Conservation (phyloP, 2,888 invertebrate species). For the Archips xylosteana region DNA sequence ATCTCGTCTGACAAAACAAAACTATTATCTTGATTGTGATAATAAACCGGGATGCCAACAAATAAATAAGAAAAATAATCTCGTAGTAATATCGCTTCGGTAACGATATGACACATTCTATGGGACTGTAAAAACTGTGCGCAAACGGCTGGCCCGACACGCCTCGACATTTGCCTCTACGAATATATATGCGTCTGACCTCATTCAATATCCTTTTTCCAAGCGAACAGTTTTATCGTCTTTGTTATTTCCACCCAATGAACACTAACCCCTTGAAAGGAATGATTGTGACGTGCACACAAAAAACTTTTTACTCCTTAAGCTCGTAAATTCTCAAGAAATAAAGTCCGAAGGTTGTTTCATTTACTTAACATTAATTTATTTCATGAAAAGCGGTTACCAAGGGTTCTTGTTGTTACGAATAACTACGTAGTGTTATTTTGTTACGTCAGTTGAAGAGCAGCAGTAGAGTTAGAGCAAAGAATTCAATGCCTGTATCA, state of each 20-base stretch:
- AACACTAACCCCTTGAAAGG: slow-evolving; percentile 77
- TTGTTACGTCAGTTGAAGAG: too few species aligned
- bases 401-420: neutral
- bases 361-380: slow-evolving; percentile 10
- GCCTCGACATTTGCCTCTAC: slow-evolving; percentile 74
- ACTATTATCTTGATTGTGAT: slow-evolving; percentile 42
- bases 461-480: too few species aligned
- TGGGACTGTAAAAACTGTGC: slow-evolving; percentile 67
- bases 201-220: slow-evolving; percentile 84
- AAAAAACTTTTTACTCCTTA: slow-evolving; percentile 65
- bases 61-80: slow-evolving; percentile 48
- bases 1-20: slow-evolving; percentile 39
- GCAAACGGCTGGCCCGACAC: slow-evolving; percentile 72
- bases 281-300: slow-evolving; percentile 78
- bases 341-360: slow-evolving; percentile 34
- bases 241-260: slow-evolving; percentile 83
- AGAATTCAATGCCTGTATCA: too few species aligned
- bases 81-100: slow-evolving; percentile 57
- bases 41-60: slow-evolving; percentile 45
- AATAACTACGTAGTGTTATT: too few species aligned
- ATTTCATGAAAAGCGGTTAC: neutral
- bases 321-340: slow-evolving; percentile 55
- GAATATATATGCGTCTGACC: slow-evolving; percentile 78
- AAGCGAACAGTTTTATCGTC: slow-evolving; percentile 82
- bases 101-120: slow-evolving; percentile 60